Evolutionary conservation across 2,888 invertebrate genomes (phyloP).

Genomic region (Eugnorisma glareosa): DNA sequence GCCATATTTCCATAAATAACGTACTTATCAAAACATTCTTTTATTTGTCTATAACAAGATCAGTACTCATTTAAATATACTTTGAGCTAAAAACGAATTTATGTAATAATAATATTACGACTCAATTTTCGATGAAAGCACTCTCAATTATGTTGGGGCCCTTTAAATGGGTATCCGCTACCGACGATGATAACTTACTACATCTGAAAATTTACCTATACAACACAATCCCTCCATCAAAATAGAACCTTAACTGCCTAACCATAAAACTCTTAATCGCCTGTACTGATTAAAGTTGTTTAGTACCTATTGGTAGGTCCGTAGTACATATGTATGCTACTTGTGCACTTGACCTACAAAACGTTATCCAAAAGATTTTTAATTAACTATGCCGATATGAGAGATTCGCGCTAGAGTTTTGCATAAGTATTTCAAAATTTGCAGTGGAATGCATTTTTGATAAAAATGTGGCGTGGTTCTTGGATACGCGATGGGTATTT

Average conservation of each 20-base stretch:
- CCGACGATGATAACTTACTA: slow-evolving; percentile 66
- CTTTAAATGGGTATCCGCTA: slow-evolving; percentile 73
- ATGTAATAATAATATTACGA: slow-evolving; percentile 72
- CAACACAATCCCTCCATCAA: not conserved
- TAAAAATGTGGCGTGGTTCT: not conserved
- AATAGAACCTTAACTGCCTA: slow-evolving; percentile 16
- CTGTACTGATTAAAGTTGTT: slow-evolving; percentile 46
- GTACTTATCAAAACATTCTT: slow-evolving; percentile 6
- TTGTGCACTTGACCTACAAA: slow-evolving; percentile 80
- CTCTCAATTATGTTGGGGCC: slow-evolving; percentile 74
- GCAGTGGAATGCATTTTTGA: slow-evolving; percentile 16
- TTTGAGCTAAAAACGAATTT: slow-evolving; percentile 53
- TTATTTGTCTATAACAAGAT: slow-evolving; percentile 27
- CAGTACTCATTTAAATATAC: slow-evolving; percentile 39
- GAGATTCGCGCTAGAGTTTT: slow-evolving; percentile 36
- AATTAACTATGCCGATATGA: slow-evolving; percentile 64
- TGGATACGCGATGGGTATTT: not conserved
- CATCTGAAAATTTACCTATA: slow-evolving; percentile 57
- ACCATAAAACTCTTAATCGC: slow-evolving; percentile 17
- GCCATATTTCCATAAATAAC: not conserved
- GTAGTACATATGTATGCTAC: slow-evolving; percentile 51
- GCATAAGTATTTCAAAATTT: slow-evolving; percentile 46
- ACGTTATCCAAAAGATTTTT: slow-evolving; percentile 71
- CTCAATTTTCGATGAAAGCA: slow-evolving; percentile 77
- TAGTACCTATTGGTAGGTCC: slow-evolving; percentile 29